Base-by-base conservation (phyloP, 2,113 vertebrate species). In the Brachyhypopomus gauderio region DNA sequence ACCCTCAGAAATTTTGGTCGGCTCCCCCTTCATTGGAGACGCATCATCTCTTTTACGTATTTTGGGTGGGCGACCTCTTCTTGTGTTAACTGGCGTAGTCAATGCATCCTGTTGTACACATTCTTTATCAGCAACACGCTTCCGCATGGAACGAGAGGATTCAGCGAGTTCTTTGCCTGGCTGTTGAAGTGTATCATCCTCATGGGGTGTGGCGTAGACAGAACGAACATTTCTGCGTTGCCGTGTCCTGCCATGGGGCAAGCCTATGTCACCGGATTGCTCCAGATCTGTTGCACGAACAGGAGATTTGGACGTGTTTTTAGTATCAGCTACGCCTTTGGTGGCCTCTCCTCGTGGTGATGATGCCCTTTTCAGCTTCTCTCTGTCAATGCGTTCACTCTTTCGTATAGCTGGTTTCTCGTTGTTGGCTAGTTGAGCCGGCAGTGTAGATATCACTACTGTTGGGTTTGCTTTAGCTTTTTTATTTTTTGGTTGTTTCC, bases 361-460 rank as follows among this genome's bases (percentile, higher is more conserved):
- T 81, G 94, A 92, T 0, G 91, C 95, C 48, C 95, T 92, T 91
- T 96, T 99, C 1, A 98, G 93, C 76, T 97, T 99, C 75, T 98
- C 98, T 66, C 91, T 92, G 88, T 98, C 98, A 85, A 99, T 99
- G 45, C 98, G 92, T 89, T 98, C 97, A 0, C 98, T 99, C 87
- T 98, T 99, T 72, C 98, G 93, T 0, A 95, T 98, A 85, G 95
- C 95, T 0, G 97, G 96, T 86, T 97, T 99, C 87, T 97, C 96
- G 0, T 76, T 58, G 0, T 90, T 41, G 0, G 78, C 89, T 25
- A 88, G 84, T 9, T 90, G 84, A 12, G 85, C 70, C 38, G 64
- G 87, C 66, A 79, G 83, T 0, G 93, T 87, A 1, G 92, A 89
- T 85, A 93, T 95, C 59, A 94, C 89, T 3, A 87, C 81, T 38